Percentiles rank a stretch among this genome's conserved stretches.
Evolutionary conservation across 1,140 invertebrate genomes (phyloP).

Genomic region (Augochlora pura): DNA sequence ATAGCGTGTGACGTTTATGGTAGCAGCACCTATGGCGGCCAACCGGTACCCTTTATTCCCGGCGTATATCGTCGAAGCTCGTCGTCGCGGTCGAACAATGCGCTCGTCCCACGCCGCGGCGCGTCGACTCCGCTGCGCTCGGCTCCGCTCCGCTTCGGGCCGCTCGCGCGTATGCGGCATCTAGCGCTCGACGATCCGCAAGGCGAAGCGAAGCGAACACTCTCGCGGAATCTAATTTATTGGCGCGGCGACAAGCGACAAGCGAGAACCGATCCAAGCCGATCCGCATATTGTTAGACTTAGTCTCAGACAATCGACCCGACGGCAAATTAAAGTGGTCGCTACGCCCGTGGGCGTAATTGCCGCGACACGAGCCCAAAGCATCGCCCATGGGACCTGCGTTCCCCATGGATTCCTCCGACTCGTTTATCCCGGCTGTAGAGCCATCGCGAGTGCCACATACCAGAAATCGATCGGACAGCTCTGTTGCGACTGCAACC

Average conservation of each 20-base stretch:
- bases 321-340: constrained; percentile 47
- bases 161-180: neutral
- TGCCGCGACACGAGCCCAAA: constrained; percentile 32
- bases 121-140: too few species aligned
- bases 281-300: neutral
- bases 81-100: constrained; percentile 39
- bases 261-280: constrained; percentile 9
- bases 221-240: constrained; percentile 54
- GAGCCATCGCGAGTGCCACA: too few species aligned
- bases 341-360: constrained; percentile 55
- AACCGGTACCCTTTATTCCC: constrained; percentile 11
- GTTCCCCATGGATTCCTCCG: neutral
- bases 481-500: too few species aligned
- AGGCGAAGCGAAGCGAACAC: constrained; percentile 28
- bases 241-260: constrained; percentile 20
- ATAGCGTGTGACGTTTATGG: constrained; percentile 58
- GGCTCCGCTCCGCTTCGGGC: neutral
- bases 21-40: constrained; percentile 19
- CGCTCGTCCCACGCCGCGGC: constrained; percentile 36
- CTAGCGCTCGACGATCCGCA: constrained; percentile 23
- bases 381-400: neutral
- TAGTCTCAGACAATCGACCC: constrained; percentile 1
- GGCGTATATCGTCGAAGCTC: constrained; percentile 21
- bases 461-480: too few species aligned
- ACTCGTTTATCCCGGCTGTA: neutral